Conservation (phyloP, 2,888 invertebrate species). For the Pterobdella sp. region DNA sequence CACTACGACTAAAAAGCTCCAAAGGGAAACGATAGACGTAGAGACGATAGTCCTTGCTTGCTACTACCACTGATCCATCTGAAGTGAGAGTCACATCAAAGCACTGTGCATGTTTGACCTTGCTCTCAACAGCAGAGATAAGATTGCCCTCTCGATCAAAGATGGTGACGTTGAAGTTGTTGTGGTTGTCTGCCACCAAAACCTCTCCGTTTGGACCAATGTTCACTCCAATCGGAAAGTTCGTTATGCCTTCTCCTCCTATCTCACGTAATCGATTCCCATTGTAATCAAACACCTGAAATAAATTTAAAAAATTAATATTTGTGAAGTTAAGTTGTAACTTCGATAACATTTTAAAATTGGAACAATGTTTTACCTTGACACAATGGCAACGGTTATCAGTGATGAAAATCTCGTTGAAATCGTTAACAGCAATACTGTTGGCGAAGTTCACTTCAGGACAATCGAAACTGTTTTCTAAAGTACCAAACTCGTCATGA, state of each 20-base stretch:
- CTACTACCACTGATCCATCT: conserved; percentile 35
- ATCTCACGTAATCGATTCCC: conserved; percentile 34
- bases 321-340: not conserved
- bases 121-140: conserved; percentile 34
- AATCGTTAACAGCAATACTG: conserved; percentile 97
- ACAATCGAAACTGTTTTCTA: conserved; percentile 76
- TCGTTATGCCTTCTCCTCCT: conserved; percentile 35
- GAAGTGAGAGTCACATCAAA: conserved; percentile 36
- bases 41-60: conserved; percentile 36
- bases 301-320: not conserved
- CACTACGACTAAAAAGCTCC: conserved; percentile 6
- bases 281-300: conserved; percentile 52
- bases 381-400: conserved; percentile 99
- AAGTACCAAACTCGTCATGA: conserved; percentile 93
- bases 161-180: conserved; percentile 38
- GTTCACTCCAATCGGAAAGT: conserved; percentile 34
- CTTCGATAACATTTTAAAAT: too few species aligned
- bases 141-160: conserved; percentile 36
- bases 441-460: conserved; percentile 94
- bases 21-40: conserved; percentile 33
- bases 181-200: conserved; percentile 38
- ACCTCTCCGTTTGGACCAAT: conserved; percentile 35
- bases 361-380: conserved; percentile 56
- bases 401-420: conserved; percentile 98
- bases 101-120: conserved; percentile 38